These are phyloP conservation scores for Agonopterix alstromeriana DNA, from an alignment of 2,888 invertebrate genomes.

Conservation along the genomic window DNA sequence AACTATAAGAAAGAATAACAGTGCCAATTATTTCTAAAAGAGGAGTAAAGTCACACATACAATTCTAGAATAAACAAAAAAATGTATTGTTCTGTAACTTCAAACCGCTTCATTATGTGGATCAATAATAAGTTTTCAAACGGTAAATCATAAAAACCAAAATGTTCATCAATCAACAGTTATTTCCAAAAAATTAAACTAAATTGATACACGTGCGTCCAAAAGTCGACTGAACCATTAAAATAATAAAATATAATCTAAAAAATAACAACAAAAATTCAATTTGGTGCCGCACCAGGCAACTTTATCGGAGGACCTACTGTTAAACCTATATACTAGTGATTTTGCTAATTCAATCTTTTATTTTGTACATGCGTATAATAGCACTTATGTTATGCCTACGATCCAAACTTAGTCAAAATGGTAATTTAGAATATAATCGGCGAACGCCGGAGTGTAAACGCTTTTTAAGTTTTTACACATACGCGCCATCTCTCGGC, in stretches of 20 bases:
- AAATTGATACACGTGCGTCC: conserved; percentile 43
- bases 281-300: conserved; percentile 42
- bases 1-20: conserved; percentile 67
- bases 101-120: background rate
- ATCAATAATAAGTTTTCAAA: background rate
- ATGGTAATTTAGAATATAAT: conserved; percentile 56
- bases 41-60: conserved; percentile 12
- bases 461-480: background rate
- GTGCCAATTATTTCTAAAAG: conserved; percentile 63
- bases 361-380: conserved; percentile 68
- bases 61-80: conserved; percentile 7
- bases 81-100: conserved; percentile 1
- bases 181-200: conserved; percentile 47
- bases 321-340: conserved; percentile 46
- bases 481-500: background rate
- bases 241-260: conserved; percentile 61
- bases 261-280: conserved; percentile 64
- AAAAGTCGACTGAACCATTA: conserved; percentile 57
- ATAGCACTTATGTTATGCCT: conserved; percentile 60
- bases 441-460: background rate
- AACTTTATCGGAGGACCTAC: conserved; percentile 28
- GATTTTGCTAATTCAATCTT: conserved; percentile 63
- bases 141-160: background rate
- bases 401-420: conserved; percentile 45
- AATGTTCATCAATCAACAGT: conserved; percentile 31